These are phyloP conservation scores for Idaea straminata DNA, from an alignment of 2,888 invertebrate genomes.

Conservation along the genomic window DNA sequence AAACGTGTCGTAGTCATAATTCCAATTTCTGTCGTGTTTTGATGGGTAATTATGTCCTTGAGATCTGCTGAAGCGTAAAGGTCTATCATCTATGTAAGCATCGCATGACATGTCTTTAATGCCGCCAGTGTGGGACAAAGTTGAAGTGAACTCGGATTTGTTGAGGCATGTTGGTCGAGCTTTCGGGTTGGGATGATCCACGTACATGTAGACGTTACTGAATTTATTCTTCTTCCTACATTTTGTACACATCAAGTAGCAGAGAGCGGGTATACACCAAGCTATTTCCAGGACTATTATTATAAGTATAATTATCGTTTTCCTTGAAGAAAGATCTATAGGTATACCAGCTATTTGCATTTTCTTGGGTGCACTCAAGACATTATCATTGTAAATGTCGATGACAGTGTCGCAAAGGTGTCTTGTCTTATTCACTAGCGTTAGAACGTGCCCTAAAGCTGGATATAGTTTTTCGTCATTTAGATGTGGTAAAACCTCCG, in stretches of 20 bases:
- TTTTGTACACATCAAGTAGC: conserved; percentile 34
- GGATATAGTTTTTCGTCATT: conserved; percentile 82
- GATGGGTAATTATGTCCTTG: not conserved
- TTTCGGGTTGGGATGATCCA: conserved; percentile 12
- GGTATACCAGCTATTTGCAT: conserved; percentile 24
- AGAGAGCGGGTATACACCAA: conserved; percentile 57
- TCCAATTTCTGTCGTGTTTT: not conserved
- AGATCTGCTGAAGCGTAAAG: not conserved
- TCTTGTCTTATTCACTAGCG: conserved; percentile 48
- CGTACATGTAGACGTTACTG: conserved; percentile 29
- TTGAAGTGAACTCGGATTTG: not conserved
- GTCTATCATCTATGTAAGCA: not conserved
- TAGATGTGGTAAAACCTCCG: conserved; percentile 75
- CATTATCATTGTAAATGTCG: conserved; percentile 19
- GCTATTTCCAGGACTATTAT: conserved; percentile 56
- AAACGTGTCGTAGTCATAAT: not conserved
- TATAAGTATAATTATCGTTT: conserved; percentile 44
- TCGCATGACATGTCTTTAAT: not conserved
- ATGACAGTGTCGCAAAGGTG: conserved; percentile 21
- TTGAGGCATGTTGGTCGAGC: not conserved
- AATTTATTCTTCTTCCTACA: conserved; percentile 17
- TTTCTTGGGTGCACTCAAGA: conserved; percentile 6
- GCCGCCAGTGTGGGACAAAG: not conserved
- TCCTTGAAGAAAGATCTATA: conserved; percentile 43
- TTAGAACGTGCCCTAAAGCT: conserved; percentile 73